Conservation (phyloP, 2,888 invertebrate genomes). For the Pterostichus madidus region DNA sequence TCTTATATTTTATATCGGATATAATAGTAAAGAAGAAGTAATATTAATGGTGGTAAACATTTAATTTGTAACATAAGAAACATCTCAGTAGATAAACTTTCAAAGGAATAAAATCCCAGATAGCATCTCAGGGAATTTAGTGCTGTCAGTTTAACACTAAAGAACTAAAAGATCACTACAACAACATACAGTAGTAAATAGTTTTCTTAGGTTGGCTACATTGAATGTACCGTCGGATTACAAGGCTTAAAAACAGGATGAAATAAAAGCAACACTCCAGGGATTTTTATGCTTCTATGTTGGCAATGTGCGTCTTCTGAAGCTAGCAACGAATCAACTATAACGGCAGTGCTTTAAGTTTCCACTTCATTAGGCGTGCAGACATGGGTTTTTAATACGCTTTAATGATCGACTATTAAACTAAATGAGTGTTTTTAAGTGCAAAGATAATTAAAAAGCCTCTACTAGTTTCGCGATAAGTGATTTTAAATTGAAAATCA, state of each 20-base stretch:
- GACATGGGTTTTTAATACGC: conserved; percentile 60
- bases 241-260: conserved; percentile 47
- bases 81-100: conserved; percentile 30
- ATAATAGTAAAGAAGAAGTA: background rate
- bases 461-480: conserved; percentile 44
- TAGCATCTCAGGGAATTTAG: conserved; percentile 51
- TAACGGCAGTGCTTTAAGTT: conserved; percentile 41
- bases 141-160: conserved; percentile 58
- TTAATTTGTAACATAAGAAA: conserved; percentile 42
- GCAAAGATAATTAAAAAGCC: conserved; percentile 57
- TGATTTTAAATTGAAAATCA: conserved; percentile 57
- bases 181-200: conserved; percentile 40
- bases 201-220: conserved; percentile 39
- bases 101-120: conserved; percentile 38
- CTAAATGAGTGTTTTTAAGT: conserved; percentile 61
- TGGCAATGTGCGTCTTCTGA: background rate
- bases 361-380: conserved; percentile 60
- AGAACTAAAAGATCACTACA: conserved; percentile 52
- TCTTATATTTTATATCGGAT: conserved; percentile 4
- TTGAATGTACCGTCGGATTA: conserved; percentile 36
- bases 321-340: conserved; percentile 16
- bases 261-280: conserved; percentile 55
- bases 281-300: conserved; percentile 51
- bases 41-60: conserved; percentile 34
- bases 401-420: conserved; percentile 63